Conservation (phyloP, 2,797 vertebrate genomes). For the Cyclura pinguis region DNA sequence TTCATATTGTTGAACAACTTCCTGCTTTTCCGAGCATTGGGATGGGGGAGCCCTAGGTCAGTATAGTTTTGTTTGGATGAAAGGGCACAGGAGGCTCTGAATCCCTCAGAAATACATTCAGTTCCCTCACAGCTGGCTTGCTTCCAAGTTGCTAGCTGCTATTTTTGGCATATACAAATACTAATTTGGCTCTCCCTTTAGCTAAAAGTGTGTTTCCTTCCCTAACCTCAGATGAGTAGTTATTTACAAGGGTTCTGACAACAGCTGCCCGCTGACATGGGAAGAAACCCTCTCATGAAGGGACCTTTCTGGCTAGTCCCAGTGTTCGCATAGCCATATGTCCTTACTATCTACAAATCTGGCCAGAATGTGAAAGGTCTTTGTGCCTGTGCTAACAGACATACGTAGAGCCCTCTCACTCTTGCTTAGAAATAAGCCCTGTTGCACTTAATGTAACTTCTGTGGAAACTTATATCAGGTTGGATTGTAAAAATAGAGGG, state of each 20-base stretch:
- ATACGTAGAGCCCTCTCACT: too few relatives aligned
- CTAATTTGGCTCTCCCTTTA: neutral
- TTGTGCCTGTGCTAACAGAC: neutral
- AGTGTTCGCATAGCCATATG: neutral
- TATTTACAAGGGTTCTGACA: neutral
- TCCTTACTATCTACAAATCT: neutral
- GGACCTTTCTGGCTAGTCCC: too few relatives aligned
- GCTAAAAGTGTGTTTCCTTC: neutral
- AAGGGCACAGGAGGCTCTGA: neutral
- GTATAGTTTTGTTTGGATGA: neutral
- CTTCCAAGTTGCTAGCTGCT: neutral
- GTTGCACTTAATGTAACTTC: too few relatives aligned
- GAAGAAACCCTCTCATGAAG: neutral
- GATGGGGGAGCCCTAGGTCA: neutral
- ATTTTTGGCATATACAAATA: neutral
- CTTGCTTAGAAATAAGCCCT: too few relatives aligned
- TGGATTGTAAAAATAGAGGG: neutral
- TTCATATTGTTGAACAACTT: neutral
- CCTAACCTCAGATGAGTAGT: neutral
- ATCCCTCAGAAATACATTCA: neutral
- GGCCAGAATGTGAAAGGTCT: neutral
- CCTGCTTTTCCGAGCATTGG: neutral
- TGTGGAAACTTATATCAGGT: too few relatives aligned
- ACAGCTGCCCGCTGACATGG: neutral
- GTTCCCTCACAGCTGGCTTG: neutral